phyloP scores from a whole-genome alignment of 1,140 invertebrate genomes.

The Heterodera carotae region DNA sequence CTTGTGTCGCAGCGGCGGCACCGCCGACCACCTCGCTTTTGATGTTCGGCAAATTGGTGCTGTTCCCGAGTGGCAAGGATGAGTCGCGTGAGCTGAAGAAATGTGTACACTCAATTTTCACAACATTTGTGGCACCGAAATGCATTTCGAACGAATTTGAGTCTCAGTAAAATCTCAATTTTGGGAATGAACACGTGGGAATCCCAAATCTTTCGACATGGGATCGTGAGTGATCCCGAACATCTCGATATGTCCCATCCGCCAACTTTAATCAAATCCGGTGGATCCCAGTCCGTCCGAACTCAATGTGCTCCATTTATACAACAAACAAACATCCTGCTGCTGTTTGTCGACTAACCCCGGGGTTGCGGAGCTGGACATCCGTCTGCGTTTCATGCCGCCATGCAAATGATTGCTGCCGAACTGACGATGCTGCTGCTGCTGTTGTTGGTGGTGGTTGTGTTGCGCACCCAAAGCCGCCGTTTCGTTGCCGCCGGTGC shows the following conservation, averaged over 20 bases:
- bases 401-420: neutral
- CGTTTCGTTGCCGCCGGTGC: neutral
- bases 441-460: slow-evolving; percentile 14
- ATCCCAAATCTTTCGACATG: no score
- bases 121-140: no score
- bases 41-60: slow-evolving; percentile 27
- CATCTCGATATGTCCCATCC: no score
- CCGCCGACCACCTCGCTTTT: slow-evolving; percentile 23
- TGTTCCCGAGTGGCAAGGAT: slow-evolving; percentile 7
- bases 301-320: no score
- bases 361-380: slow-evolving; percentile 8
- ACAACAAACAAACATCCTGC: no score
- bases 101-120: neutral
- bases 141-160: no score
- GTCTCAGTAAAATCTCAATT: no score
- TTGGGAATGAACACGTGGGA: neutral
- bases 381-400: neutral
- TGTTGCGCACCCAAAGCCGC: neutral
- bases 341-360: neutral
- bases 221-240: no score
- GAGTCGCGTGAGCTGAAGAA: slow-evolving; percentile 23
- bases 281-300: no score
- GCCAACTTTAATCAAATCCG: no score
- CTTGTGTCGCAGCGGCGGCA: slow-evolving; percentile 11
- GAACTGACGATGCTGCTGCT: neutral